phyloP scores from a whole-genome alignment of 2,797 vertebrate genomes.

The Gouania willdenowi region DNA sequence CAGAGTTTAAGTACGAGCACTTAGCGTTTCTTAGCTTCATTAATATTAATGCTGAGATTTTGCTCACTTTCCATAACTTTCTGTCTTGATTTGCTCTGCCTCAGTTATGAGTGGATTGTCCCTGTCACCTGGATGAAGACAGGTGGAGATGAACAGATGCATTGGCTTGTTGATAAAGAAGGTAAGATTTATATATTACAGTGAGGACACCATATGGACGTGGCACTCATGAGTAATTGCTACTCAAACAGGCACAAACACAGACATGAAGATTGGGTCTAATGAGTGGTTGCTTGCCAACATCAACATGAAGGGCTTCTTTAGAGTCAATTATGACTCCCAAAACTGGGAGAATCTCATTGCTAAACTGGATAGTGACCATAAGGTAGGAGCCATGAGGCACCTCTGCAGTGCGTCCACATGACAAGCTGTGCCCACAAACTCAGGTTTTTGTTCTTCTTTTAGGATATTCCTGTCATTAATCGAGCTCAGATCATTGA shows the following conservation, averaged over 20 bases:
- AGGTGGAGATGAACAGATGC: accelerated
- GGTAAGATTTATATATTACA: constrained; percentile 35
- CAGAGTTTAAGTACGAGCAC: constrained; percentile 80
- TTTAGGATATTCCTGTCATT: constrained; percentile 81
- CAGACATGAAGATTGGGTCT: accelerated
- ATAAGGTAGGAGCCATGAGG: constrained; percentile 25
- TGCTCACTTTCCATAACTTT: no score
- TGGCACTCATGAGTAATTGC: neutral
- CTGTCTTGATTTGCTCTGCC: neutral
- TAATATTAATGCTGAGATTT: no score
- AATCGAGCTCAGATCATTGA: constrained; percentile 88
- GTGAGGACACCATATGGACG: neutral
- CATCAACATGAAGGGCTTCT: constrained; percentile 81
- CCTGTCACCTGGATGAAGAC: constrained; percentile 76
- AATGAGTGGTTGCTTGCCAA: constrained; percentile 80
- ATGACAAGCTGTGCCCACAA: neutral
- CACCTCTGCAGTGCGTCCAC: neutral
- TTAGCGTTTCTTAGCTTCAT: no score
- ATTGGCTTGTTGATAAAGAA: constrained; percentile 73
- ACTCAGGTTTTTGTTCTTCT: neutral
- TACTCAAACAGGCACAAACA: neutral
- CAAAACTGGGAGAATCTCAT: constrained; percentile 83
- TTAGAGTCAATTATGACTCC: constrained; percentile 84
- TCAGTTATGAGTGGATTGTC: constrained; percentile 85
- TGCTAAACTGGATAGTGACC: constrained; percentile 12